phyloP scores from a whole-genome alignment of 2,113 vertebrate genomes.

The Brienomyrus brachyistius region DNA sequence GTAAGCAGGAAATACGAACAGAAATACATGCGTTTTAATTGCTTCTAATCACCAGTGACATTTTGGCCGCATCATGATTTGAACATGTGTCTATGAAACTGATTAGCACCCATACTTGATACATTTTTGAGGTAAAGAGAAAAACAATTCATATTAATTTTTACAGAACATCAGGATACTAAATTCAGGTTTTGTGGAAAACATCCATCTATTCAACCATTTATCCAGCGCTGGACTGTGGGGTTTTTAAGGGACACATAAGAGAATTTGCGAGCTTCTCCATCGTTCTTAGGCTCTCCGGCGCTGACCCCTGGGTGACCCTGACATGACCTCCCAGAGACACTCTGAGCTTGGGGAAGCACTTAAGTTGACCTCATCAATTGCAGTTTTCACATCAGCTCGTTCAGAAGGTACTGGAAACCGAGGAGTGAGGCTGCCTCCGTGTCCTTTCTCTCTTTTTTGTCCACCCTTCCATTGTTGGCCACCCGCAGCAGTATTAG shows the following conservation, averaged over 20 bases:
- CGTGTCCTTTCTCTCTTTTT: constrained; percentile 31
- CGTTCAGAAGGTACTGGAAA: background rate
- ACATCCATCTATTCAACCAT: background rate
- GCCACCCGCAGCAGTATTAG: constrained; percentile 25
- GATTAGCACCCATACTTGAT: background rate
- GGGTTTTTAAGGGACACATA: background rate
- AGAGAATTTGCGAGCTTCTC: constrained; percentile 2
- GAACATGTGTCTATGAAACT: background rate
- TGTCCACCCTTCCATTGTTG: constrained; percentile 35
- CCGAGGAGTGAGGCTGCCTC: background rate
- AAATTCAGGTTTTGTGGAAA: background rate
- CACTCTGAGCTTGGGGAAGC: constrained; percentile 48
- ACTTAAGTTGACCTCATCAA: constrained; percentile 62
- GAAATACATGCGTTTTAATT: background rate
- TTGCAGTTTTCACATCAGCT: constrained; percentile 27
- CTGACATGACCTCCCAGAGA: constrained; percentile 47
- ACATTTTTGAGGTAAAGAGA: background rate
- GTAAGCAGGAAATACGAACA: background rate
- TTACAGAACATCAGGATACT: background rate
- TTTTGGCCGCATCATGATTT: background rate
- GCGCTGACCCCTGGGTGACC: constrained; percentile 56
- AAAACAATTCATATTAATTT: background rate
- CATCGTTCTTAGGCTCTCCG: constrained; percentile 40
- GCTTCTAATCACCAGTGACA: background rate
- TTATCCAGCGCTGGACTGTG: background rate